These are phyloP conservation scores for Drosophila elegans DNA, from an alignment of 1,140 invertebrate species.

Conservation along the genomic window DNA sequence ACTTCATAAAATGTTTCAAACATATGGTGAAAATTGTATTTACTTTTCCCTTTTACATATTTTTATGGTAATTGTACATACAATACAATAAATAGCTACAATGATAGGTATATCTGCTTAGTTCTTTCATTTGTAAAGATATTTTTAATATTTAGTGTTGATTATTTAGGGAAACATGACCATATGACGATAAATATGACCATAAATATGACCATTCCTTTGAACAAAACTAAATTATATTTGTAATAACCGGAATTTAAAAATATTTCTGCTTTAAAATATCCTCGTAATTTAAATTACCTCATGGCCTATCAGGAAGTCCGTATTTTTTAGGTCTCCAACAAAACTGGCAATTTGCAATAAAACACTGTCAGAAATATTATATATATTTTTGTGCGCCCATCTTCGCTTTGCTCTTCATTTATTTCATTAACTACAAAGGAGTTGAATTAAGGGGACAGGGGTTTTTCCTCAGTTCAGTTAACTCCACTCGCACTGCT, in stretches of 20 bases:
- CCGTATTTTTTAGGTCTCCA: slow-evolving; percentile 10
- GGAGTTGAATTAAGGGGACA: slow-evolving; percentile 15
- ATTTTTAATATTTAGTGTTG: too few species aligned
- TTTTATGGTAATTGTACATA: slow-evolving; percentile 7
- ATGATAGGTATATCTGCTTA: neutral
- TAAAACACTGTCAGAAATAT: slow-evolving; percentile 56
- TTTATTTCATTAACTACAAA: slow-evolving; percentile 75
- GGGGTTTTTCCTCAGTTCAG: slow-evolving; percentile 5
- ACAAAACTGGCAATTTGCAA: slow-evolving; percentile 48
- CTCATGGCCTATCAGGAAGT: slow-evolving; percentile 8
- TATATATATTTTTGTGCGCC: slow-evolving; percentile 46
- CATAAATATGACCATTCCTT: too few species aligned
- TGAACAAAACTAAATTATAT: too few species aligned
- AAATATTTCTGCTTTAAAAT: neutral
- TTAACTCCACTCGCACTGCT: slow-evolving; percentile 22
- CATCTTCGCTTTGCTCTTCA: slow-evolving; percentile 61
- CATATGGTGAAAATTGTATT: slow-evolving; percentile 15
- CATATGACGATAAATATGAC: too few species aligned
- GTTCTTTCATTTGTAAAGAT: neutral
- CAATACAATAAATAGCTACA: slow-evolving; percentile 3
- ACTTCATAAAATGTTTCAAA: slow-evolving; percentile 25
- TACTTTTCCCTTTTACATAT: neutral
- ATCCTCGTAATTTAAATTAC: slow-evolving; percentile 12
- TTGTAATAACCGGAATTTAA: too few species aligned
- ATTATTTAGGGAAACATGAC: too few species aligned